Conservation (phyloP, 2,888 invertebrate genomes). For the Sarcophaga carnaria region DNA sequence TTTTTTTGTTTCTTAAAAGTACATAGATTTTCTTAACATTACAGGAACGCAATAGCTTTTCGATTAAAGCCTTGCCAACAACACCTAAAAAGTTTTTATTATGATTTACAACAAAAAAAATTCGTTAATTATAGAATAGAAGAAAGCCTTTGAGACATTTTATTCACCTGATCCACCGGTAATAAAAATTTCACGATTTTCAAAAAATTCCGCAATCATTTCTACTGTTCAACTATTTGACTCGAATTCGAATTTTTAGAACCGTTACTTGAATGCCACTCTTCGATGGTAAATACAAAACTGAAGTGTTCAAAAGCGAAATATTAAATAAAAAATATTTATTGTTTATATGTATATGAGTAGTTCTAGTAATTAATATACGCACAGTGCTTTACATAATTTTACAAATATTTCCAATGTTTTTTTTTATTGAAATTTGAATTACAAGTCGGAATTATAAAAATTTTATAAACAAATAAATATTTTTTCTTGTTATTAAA, state of each 20-base stretch:
- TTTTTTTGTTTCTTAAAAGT: slow-evolving; percentile 88
- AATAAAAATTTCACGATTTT: slow-evolving; percentile 87
- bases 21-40: slow-evolving; percentile 90
- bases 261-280: neutral
- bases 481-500: no score
- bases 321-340: neutral
- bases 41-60: slow-evolving; percentile 93
- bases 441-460: no score
- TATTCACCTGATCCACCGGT: slow-evolving; percentile 88
- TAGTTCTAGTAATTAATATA: no score
- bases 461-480: no score
- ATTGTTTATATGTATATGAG: no score
- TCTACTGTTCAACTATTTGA: neutral
- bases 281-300: neutral
- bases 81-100: slow-evolving; percentile 84
- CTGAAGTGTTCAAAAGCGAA: neutral
- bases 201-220: slow-evolving; percentile 84
- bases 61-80: slow-evolving; percentile 93
- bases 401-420: no score
- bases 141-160: neutral
- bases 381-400: no score
- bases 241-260: neutral
- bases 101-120: neutral
- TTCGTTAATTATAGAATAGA: neutral
- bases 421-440: no score